Conservation (phyloP, 2,797 vertebrate genomes). For the Falco berigora region DNA sequence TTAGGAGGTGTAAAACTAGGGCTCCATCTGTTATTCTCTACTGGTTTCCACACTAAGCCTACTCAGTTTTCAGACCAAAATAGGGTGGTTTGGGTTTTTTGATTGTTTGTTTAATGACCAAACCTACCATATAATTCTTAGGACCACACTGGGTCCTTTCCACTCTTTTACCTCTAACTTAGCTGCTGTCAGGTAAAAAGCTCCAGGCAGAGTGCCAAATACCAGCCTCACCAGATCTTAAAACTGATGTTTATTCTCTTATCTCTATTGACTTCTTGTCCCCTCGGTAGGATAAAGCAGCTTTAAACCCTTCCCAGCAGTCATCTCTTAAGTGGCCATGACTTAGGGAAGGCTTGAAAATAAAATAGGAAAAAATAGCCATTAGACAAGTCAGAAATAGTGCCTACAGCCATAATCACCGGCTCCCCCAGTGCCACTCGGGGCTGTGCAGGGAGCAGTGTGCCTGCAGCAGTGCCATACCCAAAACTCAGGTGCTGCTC, state of each 20-base stretch:
- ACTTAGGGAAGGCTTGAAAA: not conserved
- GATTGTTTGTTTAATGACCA: not conserved
- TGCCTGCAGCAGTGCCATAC: not conserved
- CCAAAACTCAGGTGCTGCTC: not conserved
- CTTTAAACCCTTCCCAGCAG: not conserved
- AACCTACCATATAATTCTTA: not conserved
- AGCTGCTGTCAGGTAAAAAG: not conserved
- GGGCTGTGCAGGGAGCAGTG: accelerated
- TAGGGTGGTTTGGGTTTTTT: not conserved
- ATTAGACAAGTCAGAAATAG: not conserved
- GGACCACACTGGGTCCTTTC: not conserved
- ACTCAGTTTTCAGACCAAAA: not conserved
- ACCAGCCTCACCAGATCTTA: not conserved
- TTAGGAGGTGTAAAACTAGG: not conserved
- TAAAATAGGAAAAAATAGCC: not conserved
- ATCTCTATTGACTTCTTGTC: not conserved
- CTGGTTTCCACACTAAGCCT: not conserved
- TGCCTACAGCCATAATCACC: not conserved
- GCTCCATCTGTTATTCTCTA: not conserved
- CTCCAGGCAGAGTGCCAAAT: not conserved
- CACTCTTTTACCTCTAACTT: not conserved
- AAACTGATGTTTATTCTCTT: not conserved
- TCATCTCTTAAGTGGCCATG: not conserved
- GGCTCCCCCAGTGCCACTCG: not conserved
- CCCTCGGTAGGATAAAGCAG: not conserved